Evolutionary conservation across 1,140 invertebrate species (phyloP).

Genomic region (Aphis gossypii): DNA sequence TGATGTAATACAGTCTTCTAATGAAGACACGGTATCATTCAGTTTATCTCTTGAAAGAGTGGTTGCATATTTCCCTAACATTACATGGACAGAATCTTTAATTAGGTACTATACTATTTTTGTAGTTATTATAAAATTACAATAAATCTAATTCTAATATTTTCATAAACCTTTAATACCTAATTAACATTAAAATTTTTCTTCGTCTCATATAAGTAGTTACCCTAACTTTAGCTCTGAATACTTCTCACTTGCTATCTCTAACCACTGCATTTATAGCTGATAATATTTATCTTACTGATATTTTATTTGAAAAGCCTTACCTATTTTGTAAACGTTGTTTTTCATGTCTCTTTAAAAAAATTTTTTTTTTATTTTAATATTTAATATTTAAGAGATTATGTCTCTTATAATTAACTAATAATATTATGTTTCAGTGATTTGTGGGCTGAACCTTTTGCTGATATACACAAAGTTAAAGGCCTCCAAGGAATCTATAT

Average conservation of each 20-base stretch:
- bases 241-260: background rate
- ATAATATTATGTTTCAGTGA: slow-evolving; percentile 34
- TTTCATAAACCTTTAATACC: background rate
- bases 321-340: background rate
- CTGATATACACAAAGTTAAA: slow-evolving; percentile 88
- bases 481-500: slow-evolving; percentile 89
- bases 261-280: background rate
- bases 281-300: background rate
- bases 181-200: background rate
- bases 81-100: slow-evolving; percentile 82
- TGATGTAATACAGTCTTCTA: slow-evolving; percentile 66
- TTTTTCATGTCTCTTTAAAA: background rate
- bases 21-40: slow-evolving; percentile 70
- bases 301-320: background rate
- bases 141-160: background rate
- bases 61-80: slow-evolving; percentile 83
- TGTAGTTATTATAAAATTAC: background rate
- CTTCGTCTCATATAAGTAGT: background rate
- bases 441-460: slow-evolving; percentile 68
- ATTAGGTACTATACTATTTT: slow-evolving; percentile 70
- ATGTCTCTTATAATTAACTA: background rate
- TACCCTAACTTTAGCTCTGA: background rate
- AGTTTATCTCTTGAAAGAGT: slow-evolving; percentile 82
- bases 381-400: background rate
- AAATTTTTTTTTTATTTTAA: background rate